phyloP scores from a whole-genome alignment of 2,888 invertebrate species.

The Frankliniella fusca region DNA sequence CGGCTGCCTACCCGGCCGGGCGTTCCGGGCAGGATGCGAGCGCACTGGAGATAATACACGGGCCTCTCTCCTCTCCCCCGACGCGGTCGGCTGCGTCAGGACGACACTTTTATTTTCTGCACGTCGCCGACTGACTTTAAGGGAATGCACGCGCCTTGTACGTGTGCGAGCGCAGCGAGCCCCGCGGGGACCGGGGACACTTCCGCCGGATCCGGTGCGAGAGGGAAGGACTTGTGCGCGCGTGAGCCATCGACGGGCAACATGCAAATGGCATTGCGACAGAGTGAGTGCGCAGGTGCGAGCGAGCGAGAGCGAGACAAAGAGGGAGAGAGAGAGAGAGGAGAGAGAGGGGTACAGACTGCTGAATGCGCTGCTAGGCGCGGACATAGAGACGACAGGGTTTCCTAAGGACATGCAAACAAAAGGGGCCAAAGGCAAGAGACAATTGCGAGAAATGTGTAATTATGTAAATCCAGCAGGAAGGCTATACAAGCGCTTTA shows the following conservation, averaged over 20 bases:
- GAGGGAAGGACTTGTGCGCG: neutral
- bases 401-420: no score
- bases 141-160: neutral
- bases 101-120: no score
- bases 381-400: no score
- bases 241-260: neutral
- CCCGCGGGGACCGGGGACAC: neutral
- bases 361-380: no score
- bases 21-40: neutral
- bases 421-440: neutral
- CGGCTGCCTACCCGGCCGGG: neutral
- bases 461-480: slow-evolving; percentile 3
- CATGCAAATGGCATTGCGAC: slow-evolving; percentile 11
- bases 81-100: no score
- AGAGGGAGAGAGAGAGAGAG: neutral
- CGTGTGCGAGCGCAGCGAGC: neutral
- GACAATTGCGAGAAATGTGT: slow-evolving; percentile 22
- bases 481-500: no score
- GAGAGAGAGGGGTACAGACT: neutral
- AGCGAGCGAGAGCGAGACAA: neutral
- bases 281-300: neutral
- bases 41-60: neutral
- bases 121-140: no score
- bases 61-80: no score
- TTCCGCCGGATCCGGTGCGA: slow-evolving; percentile 3